Evolutionary conservation across 2,113 vertebrate species (phyloP).

Genomic region (Antidorcas marsupialis): DNA sequence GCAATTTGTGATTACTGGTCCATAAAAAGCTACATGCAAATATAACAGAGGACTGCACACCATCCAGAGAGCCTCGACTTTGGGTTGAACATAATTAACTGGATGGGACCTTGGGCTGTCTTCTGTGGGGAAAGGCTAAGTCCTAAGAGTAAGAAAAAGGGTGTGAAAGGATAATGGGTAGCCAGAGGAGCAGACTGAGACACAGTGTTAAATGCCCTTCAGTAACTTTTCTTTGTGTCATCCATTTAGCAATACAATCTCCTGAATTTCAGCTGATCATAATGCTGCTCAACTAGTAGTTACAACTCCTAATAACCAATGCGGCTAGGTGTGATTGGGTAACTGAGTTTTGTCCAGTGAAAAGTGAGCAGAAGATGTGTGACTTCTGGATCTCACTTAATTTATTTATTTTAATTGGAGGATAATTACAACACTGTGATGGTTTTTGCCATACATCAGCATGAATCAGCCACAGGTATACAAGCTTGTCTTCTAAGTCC

Average conservation of each 20-base stretch:
- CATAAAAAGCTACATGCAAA: background rate
- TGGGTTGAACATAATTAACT: background rate
- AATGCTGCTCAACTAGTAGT: background rate
- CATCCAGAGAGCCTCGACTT: background rate
- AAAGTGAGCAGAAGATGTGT: background rate
- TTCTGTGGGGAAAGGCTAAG: slow-evolving; percentile 12
- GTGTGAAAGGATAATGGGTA: background rate
- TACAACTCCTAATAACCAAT: background rate
- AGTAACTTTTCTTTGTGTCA: background rate
- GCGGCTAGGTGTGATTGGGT: background rate
- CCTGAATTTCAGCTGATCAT: background rate
- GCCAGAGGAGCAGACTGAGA: background rate
- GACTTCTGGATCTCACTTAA: background rate
- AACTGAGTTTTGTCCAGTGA: background rate
- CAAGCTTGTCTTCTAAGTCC: background rate
- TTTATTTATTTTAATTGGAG: background rate
- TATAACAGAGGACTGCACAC: background rate
- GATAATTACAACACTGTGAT: background rate
- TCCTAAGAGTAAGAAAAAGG: background rate
- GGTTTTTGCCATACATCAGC: background rate
- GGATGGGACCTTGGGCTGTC: background rate
- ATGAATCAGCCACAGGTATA: background rate
- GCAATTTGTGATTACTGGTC: background rate
- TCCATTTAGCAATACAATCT: background rate
- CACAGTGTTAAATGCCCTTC: background rate